Percentiles rank a stretch among this genome's conserved stretches.
phyloP scores from a whole-genome alignment of 2,113 vertebrate genomes.

The Dipodomys spectabilis region DNA sequence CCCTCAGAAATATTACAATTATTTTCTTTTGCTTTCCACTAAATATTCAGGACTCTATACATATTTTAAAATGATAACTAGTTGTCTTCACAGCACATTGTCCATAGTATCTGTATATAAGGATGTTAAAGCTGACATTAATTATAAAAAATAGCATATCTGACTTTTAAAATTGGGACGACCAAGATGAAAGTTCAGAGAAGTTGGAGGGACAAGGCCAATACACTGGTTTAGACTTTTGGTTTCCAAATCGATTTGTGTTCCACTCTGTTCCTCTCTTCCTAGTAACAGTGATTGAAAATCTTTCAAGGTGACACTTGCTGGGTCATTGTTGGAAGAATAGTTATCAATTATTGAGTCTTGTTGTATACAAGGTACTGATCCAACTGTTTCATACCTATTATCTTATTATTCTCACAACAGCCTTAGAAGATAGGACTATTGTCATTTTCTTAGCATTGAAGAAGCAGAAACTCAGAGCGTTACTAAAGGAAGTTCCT shows the following conservation, averaged over 20 bases:
- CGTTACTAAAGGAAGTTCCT: background rate
- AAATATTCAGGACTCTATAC: background rate
- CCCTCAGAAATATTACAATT: background rate
- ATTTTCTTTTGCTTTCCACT: slow-evolving; percentile 23
- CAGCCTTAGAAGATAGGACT: background rate
- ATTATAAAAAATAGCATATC: background rate
- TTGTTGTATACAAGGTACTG: background rate
- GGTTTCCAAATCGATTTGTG: background rate
- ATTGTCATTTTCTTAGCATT: background rate
- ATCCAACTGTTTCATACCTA: background rate
- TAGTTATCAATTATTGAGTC: background rate
- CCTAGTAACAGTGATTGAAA: background rate
- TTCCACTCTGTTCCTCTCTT: background rate
- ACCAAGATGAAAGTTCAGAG: background rate
- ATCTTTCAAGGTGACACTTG: background rate
- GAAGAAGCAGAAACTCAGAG: background rate
- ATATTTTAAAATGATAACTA: background rate
- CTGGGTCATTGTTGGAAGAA: background rate
- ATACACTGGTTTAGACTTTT: background rate
- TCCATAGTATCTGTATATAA: background rate
- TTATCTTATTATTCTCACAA: slow-evolving; percentile 6
- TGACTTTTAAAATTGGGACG: background rate
- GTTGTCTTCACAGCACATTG: background rate
- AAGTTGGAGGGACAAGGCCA: background rate
- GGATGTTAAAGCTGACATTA: background rate